A percentile compares a stretch with the other conserved stretches of the same genome.
Conservation (phyloP, 2,888 invertebrate species). For the Hyles lineata region DNA sequence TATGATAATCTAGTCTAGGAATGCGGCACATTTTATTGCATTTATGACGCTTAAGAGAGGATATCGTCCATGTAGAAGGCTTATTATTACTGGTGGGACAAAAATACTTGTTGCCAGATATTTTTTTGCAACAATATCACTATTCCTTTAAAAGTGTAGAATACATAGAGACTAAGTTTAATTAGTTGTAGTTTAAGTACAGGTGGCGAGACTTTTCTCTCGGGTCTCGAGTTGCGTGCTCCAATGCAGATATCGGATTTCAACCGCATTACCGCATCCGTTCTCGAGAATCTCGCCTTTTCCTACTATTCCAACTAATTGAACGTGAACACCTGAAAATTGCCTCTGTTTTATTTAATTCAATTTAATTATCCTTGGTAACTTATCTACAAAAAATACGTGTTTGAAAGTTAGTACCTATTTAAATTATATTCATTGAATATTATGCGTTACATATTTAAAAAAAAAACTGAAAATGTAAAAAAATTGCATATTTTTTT, state of each 20-base stretch:
- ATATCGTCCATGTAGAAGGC: too few relatives aligned
- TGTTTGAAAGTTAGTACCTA: too few relatives aligned
- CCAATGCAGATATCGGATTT: conserved; percentile 50
- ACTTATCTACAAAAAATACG: background rate
- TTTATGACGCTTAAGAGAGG: too few relatives aligned
- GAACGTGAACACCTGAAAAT: background rate
- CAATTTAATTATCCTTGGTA: background rate
- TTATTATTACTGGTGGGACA: too few relatives aligned
- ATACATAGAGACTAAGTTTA: background rate
- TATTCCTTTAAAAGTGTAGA: background rate
- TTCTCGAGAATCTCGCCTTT: conserved; percentile 35
- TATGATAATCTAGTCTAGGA: too few relatives aligned
- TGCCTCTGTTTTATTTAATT: background rate
- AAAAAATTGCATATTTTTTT: too few relatives aligned
- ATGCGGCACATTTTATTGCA: too few relatives aligned
- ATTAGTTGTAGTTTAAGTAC: background rate
- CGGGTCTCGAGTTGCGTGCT: conserved; percentile 50
- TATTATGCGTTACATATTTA: too few relatives aligned
- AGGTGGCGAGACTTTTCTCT: conserved; percentile 45
- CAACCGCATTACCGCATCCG: conserved; percentile 44
- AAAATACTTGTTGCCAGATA: too few relatives aligned
- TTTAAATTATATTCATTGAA: too few relatives aligned
- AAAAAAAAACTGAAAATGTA: too few relatives aligned
- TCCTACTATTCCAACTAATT: conserved; percentile 26
- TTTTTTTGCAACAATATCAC: too few relatives aligned